Percentiles rank a stretch among this genome's conserved stretches.
phyloP scores from a whole-genome alignment of 2,797 vertebrate genomes.

The Geotrypetes seraphini region DNA sequence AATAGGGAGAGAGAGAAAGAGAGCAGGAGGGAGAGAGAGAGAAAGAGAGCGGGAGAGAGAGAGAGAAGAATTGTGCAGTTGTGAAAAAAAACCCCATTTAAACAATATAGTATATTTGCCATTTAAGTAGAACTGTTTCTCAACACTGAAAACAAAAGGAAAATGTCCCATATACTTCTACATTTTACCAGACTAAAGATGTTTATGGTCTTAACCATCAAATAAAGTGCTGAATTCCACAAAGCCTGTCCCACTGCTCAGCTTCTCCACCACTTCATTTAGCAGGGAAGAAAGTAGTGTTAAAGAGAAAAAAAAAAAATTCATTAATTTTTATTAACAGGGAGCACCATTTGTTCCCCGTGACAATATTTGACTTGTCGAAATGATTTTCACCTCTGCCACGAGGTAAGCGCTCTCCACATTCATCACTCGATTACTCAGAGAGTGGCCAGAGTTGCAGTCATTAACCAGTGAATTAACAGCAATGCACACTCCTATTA shows the following conservation, averaged over 20 bases:
- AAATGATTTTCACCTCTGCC: conserved; percentile 97
- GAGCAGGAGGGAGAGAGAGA: too few relatives aligned
- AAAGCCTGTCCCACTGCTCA: conserved; percentile 25
- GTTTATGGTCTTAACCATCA: conserved; percentile 37
- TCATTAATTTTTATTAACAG: conserved; percentile 95
- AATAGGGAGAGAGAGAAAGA: too few relatives aligned
- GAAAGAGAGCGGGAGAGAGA: too few relatives aligned
- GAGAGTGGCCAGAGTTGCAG: conserved; percentile 70
- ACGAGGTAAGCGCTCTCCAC: conserved; percentile 73
- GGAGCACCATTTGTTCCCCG: conserved; percentile 72
- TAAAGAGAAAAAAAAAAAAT: conserved; percentile 52
- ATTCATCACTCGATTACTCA: conserved; percentile 95
- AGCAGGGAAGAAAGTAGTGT: conserved; percentile 53
- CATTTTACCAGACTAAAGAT: conserved; percentile 34
- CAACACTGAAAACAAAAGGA: too few relatives aligned
- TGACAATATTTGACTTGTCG: conserved; percentile 86
- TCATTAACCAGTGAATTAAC: conserved; percentile 99
- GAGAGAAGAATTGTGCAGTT: too few relatives aligned
- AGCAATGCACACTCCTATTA: conserved; percentile 86
- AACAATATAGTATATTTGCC: too few relatives aligned
- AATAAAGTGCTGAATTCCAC: conserved; percentile 44
- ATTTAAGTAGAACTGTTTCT: too few relatives aligned
- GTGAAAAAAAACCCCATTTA: too few relatives aligned
- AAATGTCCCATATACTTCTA: too few relatives aligned
- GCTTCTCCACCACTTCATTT: conserved; percentile 67